Evolutionary conservation across 2,888 invertebrate species (phyloP), one percentile per base, ranked within the genome.

Genomic region (Ectemnius lituratus): DNA sequence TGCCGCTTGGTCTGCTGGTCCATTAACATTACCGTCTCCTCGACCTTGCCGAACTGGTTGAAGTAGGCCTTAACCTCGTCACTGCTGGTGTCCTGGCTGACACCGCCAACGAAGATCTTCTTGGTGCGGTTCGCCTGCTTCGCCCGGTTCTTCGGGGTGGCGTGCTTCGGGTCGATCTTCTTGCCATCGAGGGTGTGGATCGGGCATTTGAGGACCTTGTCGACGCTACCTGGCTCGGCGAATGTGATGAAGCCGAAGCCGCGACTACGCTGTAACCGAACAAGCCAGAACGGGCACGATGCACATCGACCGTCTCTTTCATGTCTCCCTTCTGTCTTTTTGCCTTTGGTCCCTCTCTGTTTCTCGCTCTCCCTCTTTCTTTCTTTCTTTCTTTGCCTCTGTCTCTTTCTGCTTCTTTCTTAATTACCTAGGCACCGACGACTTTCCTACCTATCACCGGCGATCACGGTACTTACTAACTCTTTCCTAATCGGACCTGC

Each of bases 211-310:
- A 97, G 94, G 74, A 97, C 97, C 92, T 97, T 97, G 91, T 97
- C 97, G 81, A 97, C 97, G 88, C 97, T 96, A 83, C 95, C 94
- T 70, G 97, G 96, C 91, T 97, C 97, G 91, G 96, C 95, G 92
- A 97, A 97, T 88, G 97, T 97, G 91, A 97, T 97, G 93, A 97
- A 97, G 89, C 97, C 96, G 92, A 97, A 97, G 89, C 97, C 97
- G 91, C 97, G 95, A 93, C 97, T 97, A 91, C 97, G 95, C 97
- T 97, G 94, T 89, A 94, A 83, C 83, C 82, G 81, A 82, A 81
- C 81, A 83, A 83, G 76, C 79, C 83, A 84, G 84, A 83, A 83
- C 82, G 82, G 83, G 80, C 83, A 84, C 84, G 84, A 83, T 83
- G 83, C 83, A 83, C 83, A 83, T 70, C 68, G 70, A 78, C 82